Conservation (phyloP, 2,113 vertebrate species). For the Cyprinodon brontotheroides region DNA sequence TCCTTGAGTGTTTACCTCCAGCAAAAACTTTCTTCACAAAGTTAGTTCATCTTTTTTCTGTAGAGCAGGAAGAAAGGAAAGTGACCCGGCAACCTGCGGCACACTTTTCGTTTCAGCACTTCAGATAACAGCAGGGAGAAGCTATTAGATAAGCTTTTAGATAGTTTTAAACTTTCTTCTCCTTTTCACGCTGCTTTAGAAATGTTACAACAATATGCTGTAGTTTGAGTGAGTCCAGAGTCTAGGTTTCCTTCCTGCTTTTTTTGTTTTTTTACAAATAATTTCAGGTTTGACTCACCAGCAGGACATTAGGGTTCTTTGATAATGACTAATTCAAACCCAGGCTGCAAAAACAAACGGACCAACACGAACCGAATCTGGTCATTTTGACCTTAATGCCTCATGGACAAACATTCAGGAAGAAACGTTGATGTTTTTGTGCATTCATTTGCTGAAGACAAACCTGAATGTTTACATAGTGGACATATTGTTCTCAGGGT, state of each 20-base stretch:
- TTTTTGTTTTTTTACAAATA: rapidly evolving
- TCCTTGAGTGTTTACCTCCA: no score
- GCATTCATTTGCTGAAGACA: neutral
- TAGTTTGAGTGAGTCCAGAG: neutral
- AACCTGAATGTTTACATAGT: neutral
- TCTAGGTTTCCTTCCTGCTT: neutral
- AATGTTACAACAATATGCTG: neutral
- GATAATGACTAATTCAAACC: neutral
- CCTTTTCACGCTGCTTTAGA: neutral
- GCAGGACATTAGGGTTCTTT: constrained; percentile 16
- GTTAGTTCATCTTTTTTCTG: no score
- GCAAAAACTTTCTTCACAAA: no score
- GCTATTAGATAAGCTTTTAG: neutral
- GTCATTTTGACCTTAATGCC: constrained; percentile 29
- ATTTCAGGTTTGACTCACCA: constrained; percentile 6
- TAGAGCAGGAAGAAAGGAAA: neutral
- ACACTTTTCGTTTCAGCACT: neutral
- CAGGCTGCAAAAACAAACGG: neutral
- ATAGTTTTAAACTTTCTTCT: neutral
- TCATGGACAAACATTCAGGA: neutral
- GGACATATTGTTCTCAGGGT: neutral
- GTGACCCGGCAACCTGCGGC: neutral
- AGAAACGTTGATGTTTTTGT: neutral
- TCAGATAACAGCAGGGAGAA: neutral
- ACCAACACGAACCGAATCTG: neutral